Percentiles rank a stretch among this genome's conserved stretches.
Conservation (phyloP, 2,888 invertebrate genomes). For the Mimachlamys varia region DNA sequence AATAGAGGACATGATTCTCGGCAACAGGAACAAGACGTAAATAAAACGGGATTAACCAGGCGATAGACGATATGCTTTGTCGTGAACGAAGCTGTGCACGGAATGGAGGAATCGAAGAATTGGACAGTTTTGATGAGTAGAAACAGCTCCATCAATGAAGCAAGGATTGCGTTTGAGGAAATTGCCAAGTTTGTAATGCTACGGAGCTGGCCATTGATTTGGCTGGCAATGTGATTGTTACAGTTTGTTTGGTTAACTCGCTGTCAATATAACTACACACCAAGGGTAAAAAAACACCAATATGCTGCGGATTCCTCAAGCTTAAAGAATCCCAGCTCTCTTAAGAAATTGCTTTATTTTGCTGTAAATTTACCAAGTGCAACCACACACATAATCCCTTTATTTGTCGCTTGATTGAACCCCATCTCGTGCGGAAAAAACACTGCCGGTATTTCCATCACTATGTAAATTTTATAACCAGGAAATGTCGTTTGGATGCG, state of each 20-base stretch:
- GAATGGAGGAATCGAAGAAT: neutral
- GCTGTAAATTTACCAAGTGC: constrained; percentile 34
- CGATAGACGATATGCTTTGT: constrained; percentile 34
- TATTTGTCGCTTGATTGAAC: constrained; percentile 27
- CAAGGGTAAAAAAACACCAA: constrained; percentile 18
- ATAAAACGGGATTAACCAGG: constrained; percentile 19
- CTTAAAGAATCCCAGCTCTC: neutral
- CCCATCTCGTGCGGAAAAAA: constrained; percentile 1
- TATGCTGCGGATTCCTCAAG: constrained; percentile 11
- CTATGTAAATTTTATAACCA: constrained; percentile 34
- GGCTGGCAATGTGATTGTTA: neutral
- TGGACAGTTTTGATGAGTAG: constrained; percentile 34
- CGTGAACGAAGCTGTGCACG: constrained; percentile 16
- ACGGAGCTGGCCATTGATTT: constrained; percentile 1
- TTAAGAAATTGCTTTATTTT: constrained; percentile 34
- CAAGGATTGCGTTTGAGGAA: constrained; percentile 31
- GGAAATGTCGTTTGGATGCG: neutral
- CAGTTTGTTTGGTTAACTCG: constrained; percentile 16
- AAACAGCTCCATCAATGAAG: constrained; percentile 26
- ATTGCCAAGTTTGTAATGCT: constrained; percentile 28
- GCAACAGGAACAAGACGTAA: constrained; percentile 4
- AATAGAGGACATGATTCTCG: constrained; percentile 17
- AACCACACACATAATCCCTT: constrained; percentile 32
- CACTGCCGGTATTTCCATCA: constrained; percentile 30
- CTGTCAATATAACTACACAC: constrained; percentile 34